Evolutionary conservation across 2,797 vertebrate genomes (phyloP).

Genomic region (Borostomias antarcticus): DNA sequence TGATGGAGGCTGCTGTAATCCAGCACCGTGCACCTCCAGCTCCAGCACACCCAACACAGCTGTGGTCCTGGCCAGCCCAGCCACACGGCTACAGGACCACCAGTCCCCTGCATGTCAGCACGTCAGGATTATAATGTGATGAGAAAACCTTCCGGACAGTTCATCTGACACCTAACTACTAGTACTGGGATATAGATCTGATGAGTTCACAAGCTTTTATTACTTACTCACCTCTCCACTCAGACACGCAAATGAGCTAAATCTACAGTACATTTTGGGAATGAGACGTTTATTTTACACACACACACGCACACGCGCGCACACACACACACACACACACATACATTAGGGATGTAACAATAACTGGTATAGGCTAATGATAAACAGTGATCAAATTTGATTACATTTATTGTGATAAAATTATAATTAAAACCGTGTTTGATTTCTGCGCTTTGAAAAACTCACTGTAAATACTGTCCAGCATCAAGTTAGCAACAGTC

Average conservation of each 20-base stretch:
- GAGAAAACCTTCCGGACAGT: slow-evolving; percentile 11
- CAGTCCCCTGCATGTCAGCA: background rate
- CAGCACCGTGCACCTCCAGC: background rate
- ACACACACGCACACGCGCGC: slow-evolving; percentile 7
- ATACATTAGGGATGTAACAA: too few species aligned
- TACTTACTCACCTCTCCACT: background rate
- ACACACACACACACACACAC: slow-evolving; percentile 4
- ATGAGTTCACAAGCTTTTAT: too few species aligned
- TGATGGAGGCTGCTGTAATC: background rate
- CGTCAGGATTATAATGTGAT: background rate
- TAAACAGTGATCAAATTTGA: too few species aligned
- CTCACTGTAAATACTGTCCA: too few species aligned
- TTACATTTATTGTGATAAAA: too few species aligned
- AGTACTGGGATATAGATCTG: background rate
- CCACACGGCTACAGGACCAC: background rate
- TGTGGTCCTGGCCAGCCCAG: too few species aligned
- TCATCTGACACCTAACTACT: background rate
- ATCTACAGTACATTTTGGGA: background rate
- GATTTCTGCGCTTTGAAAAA: too few species aligned
- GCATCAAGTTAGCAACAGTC: too few species aligned
- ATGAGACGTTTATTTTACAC: background rate
- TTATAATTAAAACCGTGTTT: too few species aligned
- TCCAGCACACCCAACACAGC: background rate
- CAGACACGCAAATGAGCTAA: background rate
- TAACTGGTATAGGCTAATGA: too few species aligned